Evolutionary conservation across 2,113 vertebrate genomes (phyloP).

Genomic region (Melanerpes formicivorus): DNA sequence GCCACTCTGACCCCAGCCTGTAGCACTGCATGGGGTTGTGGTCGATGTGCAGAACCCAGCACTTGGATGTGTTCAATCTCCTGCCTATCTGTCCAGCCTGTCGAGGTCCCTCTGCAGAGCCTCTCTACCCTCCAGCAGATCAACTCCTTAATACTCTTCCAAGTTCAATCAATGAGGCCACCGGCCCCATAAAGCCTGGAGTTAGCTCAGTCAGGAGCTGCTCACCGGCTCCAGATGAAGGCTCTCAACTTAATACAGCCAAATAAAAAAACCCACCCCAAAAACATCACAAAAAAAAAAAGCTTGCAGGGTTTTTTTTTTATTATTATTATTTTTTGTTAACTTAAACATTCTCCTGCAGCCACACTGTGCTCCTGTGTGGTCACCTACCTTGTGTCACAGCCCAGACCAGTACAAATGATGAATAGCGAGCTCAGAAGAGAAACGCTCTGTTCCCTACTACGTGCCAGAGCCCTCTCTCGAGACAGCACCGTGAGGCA

Average conservation of each 20-base stretch:
- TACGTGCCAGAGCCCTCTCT: background rate
- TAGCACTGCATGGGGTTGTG: too few relatives aligned
- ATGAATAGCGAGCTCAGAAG: background rate
- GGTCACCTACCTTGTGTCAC: slow-evolving; percentile 46
- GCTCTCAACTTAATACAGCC: background rate
- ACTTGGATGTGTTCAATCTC: too few relatives aligned
- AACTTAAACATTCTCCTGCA: slow-evolving; percentile 47
- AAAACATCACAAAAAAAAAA: too few relatives aligned
- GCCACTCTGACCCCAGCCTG: too few relatives aligned
- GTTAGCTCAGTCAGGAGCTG: background rate
- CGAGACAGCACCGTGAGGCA: rapidly evolving
- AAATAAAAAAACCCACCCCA: background rate
- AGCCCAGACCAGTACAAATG: slow-evolving; percentile 31
- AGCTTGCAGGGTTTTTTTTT: background rate
- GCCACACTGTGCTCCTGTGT: slow-evolving; percentile 43
- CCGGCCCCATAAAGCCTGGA: background rate
- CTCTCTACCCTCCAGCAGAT: too few relatives aligned
- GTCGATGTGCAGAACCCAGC: too few relatives aligned
- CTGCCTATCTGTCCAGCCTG: too few relatives aligned
- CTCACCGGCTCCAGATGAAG: background rate
- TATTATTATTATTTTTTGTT: background rate
- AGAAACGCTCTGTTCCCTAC: background rate
- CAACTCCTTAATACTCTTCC: background rate
- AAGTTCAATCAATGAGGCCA: background rate
- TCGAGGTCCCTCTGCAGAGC: too few relatives aligned